These are phyloP conservation scores for Engraulis encrasicolus DNA, from an alignment of 2,113 vertebrate genomes.

Conservation along the genomic window DNA sequence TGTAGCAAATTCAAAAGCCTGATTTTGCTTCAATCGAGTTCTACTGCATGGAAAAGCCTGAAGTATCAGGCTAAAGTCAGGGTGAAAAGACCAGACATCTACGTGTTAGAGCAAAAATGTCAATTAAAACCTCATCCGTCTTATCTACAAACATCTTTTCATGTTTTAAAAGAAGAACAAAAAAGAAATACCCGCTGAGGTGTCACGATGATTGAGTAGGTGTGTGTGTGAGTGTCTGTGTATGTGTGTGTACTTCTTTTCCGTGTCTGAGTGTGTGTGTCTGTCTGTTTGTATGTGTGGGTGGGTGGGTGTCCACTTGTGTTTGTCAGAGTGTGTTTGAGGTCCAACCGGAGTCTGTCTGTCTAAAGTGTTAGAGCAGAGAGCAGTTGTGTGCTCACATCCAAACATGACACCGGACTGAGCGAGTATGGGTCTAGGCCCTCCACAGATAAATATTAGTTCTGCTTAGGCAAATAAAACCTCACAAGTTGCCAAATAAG, in stretches of 20 bases:
- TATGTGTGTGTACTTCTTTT: neutral
- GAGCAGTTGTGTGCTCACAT: conserved; percentile 69
- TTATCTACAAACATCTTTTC: conserved; percentile 55
- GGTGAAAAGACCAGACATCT: neutral
- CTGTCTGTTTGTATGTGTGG: neutral
- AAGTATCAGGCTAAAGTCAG: no score
- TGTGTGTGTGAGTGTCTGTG: conserved; percentile 12
- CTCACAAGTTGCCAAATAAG: conserved; percentile 52
- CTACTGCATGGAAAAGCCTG: no score
- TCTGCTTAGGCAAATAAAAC: conserved; percentile 61
- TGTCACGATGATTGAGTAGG: conserved; percentile 21
- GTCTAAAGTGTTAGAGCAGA: conserved; percentile 44
- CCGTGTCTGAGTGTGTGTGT: neutral
- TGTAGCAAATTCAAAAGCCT: no score
- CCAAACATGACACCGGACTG: conserved; percentile 54
- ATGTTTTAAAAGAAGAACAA: neutral
- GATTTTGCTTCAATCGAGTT: no score
- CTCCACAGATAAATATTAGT: conserved; percentile 60
- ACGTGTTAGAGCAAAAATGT: neutral
- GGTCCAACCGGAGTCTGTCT: conserved; percentile 22
- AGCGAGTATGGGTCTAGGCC: conserved; percentile 47
- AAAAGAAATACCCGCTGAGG: conserved; percentile 35
- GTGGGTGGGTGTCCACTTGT: conserved; percentile 21
- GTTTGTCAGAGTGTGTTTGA: conserved; percentile 25
- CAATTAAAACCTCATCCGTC: conserved; percentile 37